Evolutionary conservation across 2,113 vertebrate genomes (phyloP).

Genomic region (Serinus canaria): DNA sequence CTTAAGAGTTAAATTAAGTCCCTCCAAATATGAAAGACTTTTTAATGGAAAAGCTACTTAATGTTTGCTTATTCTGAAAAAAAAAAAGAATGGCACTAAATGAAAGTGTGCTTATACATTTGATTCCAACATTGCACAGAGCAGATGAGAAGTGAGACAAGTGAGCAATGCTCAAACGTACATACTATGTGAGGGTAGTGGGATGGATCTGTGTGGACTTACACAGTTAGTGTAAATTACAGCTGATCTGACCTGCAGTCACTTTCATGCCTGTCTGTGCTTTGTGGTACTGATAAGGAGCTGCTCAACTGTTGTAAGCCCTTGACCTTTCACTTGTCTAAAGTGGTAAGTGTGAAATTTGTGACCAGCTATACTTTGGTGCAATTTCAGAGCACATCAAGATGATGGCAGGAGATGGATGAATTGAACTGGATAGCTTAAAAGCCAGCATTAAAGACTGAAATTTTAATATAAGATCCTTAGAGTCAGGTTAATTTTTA

Average conservation of each 20-base stretch:
- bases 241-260: constrained; percentile 43
- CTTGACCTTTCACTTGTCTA: constrained; percentile 60
- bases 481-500: neutral
- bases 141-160: neutral
- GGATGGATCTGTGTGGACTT: neutral
- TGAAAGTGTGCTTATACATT: neutral
- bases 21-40: neutral
- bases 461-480: neutral
- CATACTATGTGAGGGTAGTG: neutral
- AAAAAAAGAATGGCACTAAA: neutral
- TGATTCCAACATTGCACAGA: neutral
- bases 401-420: constrained; percentile 28
- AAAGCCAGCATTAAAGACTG: neutral
- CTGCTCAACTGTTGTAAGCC: constrained; percentile 47
- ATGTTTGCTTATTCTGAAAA: neutral
- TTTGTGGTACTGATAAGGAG: constrained; percentile 17
- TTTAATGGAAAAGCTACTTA: neutral
- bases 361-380: constrained; percentile 44
- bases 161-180: neutral
- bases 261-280: constrained; percentile 13
- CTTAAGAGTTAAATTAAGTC: neutral
- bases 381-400: constrained; percentile 53
- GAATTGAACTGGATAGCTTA: constrained; percentile 30
- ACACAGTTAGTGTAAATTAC: constrained; percentile 42
- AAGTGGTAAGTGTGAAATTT: constrained; percentile 62